These are phyloP conservation scores for Nothobranchius kuhntae DNA, from an alignment of 2,113 vertebrate species.

Conservation along the genomic window DNA sequence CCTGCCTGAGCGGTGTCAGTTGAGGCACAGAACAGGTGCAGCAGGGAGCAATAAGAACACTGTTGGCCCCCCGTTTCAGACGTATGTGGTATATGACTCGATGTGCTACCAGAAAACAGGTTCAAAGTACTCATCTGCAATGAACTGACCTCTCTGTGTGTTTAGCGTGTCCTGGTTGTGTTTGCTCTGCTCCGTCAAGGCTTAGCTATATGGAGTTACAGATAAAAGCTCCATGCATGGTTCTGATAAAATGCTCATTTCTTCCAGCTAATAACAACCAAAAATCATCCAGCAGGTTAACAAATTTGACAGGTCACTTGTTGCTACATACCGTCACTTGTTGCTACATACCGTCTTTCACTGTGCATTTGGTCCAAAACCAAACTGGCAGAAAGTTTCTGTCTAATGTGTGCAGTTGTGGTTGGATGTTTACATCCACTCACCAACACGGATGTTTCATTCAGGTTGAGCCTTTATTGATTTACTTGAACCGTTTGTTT, in stretches of 20 bases:
- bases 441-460: no score
- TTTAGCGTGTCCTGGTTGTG: not conserved
- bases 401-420: no score
- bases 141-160: not conserved
- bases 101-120: not conserved
- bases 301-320: conserved; percentile 46
- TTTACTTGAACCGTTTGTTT: no score
- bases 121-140: conserved; percentile 11
- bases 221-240: conserved; percentile 32
- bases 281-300: conserved; percentile 5
- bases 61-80: conserved; percentile 3
- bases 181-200: conserved; percentile 3
- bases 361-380: no score
- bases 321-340: not conserved
- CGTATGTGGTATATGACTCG: conserved; percentile 11
- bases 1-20: conserved; percentile 27
- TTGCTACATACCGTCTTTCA: not conserved
- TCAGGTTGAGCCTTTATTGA: no score
- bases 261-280: conserved; percentile 39
- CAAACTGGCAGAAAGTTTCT: no score
- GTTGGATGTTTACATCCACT: no score
- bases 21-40: conserved; percentile 62
- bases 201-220: conserved; percentile 33
- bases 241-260: conserved; percentile 16
- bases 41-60: conserved; percentile 39